These are phyloP conservation scores for Crax fasciolata DNA, from an alignment of 2,797 vertebrate genomes.

Conservation along the genomic window DNA sequence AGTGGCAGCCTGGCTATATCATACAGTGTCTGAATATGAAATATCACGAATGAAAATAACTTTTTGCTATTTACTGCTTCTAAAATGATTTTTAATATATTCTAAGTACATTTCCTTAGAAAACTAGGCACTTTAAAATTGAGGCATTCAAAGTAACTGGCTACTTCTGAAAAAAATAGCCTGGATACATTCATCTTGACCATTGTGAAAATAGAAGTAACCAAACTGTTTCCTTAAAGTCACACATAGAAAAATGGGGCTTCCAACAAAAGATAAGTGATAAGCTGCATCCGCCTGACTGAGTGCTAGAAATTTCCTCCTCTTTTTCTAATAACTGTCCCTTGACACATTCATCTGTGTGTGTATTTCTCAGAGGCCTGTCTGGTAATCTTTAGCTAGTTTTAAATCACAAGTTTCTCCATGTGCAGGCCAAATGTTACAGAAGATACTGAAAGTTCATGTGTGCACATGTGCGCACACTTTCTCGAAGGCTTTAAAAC, in stretches of 20 bases:
- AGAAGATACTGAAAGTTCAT: slow-evolving; percentile 54
- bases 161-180: neutral
- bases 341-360: slow-evolving; percentile 56
- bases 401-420: slow-evolving; percentile 79
- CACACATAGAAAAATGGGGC: neutral
- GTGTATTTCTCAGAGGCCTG: slow-evolving; percentile 74
- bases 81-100: neutral
- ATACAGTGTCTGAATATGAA: neutral
- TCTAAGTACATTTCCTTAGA: neutral
- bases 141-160: neutral
- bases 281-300: neutral
- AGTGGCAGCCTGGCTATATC: neutral
- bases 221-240: neutral
- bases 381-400: slow-evolving; percentile 77
- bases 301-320: neutral
- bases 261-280: neutral
- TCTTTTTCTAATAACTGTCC: slow-evolving; percentile 49
- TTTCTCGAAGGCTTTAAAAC: slow-evolving; percentile 59
- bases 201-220: neutral
- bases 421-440: slow-evolving; percentile 83
- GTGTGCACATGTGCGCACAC: fast-evolving
- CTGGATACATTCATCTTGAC: neutral
- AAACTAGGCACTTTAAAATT: neutral
- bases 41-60: neutral
- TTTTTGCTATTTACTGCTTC: neutral